phyloP scores from a whole-genome alignment of 1,140 invertebrate species.

The Coptotermes formosanus region DNA sequence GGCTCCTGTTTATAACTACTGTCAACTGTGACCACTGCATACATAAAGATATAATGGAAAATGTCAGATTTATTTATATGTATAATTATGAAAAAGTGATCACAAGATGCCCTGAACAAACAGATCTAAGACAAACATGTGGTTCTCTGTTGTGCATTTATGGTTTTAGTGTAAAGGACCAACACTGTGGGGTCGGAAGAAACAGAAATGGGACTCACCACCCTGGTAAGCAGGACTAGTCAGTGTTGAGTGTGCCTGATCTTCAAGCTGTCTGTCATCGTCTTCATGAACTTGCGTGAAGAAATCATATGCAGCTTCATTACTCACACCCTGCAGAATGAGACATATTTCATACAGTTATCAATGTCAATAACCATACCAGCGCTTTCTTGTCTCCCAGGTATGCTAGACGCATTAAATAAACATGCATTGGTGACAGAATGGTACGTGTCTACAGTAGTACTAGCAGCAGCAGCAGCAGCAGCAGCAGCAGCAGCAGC shows the following conservation, averaged over 20 bases:
- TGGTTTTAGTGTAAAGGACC: conserved; percentile 24
- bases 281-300: conserved; percentile 41
- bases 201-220: neutral
- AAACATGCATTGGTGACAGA: no score
- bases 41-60: no score
- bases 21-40: no score
- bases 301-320: conserved; percentile 39
- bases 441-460: no score
- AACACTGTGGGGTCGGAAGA: neutral
- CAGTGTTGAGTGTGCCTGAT: conserved; percentile 1
- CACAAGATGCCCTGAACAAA: neutral
- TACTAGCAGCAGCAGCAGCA: no score
- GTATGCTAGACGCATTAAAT: no score
- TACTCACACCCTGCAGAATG: conserved; percentile 34
- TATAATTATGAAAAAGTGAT: neutral
- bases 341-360: no score
- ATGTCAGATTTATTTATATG: no score
- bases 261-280: conserved; percentile 28
- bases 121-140: neutral
- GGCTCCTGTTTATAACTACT: no score
- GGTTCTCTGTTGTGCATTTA: conserved; percentile 19
- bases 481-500: no score
- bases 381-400: no score
- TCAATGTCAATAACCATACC: no score
- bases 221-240: neutral